A percentile compares a stretch with the other conserved stretches of the same genome.
Evolutionary conservation across 2,113 vertebrate species (phyloP).

Genomic region (Clarias macrocephalus): DNA sequence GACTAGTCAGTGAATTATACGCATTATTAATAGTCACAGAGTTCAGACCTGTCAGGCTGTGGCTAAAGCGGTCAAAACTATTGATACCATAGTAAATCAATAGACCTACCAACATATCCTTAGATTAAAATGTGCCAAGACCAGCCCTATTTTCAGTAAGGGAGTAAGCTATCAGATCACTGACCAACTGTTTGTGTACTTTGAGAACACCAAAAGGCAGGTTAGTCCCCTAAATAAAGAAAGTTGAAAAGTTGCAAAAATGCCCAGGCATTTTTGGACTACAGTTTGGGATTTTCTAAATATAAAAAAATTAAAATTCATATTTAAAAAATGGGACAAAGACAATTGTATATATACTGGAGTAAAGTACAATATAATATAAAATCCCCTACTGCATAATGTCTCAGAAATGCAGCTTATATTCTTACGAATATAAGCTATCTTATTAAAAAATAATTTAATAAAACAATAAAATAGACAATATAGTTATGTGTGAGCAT

Average conservation of each 20-base stretch:
- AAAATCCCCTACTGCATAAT: neutral
- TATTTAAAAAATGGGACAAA: neutral
- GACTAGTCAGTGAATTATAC: neutral
- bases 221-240: neutral
- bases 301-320: neutral
- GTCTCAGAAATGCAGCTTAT: neutral
- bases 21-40: conserved; percentile 2
- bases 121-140: neutral
- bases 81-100: neutral
- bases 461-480: no score
- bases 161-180: neutral
- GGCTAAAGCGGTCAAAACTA: neutral
- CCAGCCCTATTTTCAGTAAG: neutral
- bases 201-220: neutral
- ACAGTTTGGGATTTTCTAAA: neutral
- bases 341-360: neutral
- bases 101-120: neutral
- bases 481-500: neutral
- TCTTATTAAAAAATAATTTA: no score
- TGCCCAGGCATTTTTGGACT: neutral
- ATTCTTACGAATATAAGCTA: neutral
- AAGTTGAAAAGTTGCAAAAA: neutral
- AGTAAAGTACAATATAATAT: neutral
- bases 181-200: neutral
- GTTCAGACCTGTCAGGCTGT: neutral